A percentile compares a stretch with the other conserved stretches of the same genome.
Evolutionary conservation across 2,113 vertebrate genomes (phyloP).

Genomic region (Rhynchopsitta pachyrhyncha): DNA sequence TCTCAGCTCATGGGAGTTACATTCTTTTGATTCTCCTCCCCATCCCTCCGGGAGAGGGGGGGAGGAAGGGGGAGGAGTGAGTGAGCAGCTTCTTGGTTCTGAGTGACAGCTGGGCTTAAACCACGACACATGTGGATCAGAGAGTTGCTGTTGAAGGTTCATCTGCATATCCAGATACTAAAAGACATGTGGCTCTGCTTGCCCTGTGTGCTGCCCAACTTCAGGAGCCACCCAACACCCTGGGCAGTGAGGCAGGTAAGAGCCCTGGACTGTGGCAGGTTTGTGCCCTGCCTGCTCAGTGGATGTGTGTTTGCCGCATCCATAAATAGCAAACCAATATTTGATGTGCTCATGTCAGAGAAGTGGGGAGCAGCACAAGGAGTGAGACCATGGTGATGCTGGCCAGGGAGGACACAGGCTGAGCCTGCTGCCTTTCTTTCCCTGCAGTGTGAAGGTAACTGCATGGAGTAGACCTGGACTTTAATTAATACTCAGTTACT

Average conservation of each 20-base stretch:
- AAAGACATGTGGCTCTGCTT: accelerated
- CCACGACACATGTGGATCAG: background rate
- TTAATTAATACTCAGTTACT: no score
- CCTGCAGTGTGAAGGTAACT: no score
- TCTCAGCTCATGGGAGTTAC: no score
- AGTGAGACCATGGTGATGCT: no score
- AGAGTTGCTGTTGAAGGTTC: background rate
- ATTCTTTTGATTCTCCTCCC: no score
- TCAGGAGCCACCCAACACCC: background rate
- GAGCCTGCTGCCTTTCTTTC: no score
- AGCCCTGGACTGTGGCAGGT: accelerated
- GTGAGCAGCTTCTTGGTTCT: no score
- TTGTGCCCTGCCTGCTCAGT: background rate
- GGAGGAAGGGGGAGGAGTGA: no score
- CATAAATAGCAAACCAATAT: background rate
- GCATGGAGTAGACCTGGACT: no score
- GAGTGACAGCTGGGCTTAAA: no score
- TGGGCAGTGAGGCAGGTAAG: background rate
- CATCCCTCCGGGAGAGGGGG: accelerated
- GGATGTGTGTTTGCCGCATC: accelerated
- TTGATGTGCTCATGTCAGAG: background rate
- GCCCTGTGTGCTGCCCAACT: background rate
- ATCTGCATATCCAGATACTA: background rate
- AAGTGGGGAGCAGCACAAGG: background rate
- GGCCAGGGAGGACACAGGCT: no score